phyloP scores from a whole-genome alignment of 1,140 invertebrate genomes.

The Drosophila bocki region DNA sequence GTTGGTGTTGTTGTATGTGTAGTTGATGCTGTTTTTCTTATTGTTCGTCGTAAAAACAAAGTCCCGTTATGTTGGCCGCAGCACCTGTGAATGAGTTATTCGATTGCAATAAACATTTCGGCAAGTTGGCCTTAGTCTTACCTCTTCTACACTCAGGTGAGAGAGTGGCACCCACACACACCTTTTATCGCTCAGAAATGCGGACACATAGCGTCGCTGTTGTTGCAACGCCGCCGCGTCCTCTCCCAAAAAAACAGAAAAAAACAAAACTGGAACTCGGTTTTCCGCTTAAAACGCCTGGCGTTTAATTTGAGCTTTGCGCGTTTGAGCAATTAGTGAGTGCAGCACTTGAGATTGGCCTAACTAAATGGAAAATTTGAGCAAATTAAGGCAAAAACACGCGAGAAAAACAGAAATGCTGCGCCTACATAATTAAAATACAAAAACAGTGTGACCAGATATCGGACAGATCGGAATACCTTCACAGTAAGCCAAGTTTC shows the following conservation, averaged over 20 bases:
- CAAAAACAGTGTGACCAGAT: conserved; percentile 24
- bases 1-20: conserved; percentile 6
- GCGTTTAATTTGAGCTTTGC: not conserved
- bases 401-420: conserved; percentile 60
- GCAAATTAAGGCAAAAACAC: conserved; percentile 66
- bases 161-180: conserved; percentile 20
- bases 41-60: conserved; percentile 33
- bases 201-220: conserved; percentile 69
- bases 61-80: conserved; percentile 19
- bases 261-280: conserved; percentile 10
- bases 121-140: conserved; percentile 23
- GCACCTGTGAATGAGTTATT: conserved; percentile 30
- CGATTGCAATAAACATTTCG: conserved; percentile 33
- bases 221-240: conserved; percentile 58
- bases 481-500: no score
- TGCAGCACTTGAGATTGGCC: conserved; percentile 23
- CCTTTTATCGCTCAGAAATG: conserved; percentile 54
- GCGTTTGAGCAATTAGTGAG: conserved; percentile 26
- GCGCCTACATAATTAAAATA: conserved; percentile 60
- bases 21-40: conserved; percentile 22
- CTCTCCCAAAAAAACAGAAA: conserved; percentile 31
- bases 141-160: conserved; percentile 8
- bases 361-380: conserved; percentile 58
- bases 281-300: not conserved
- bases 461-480: not conserved